Evolutionary conservation across 2,113 vertebrate species (phyloP), one percentile per base, ranked within the genome.

Genomic region (Hemiscyllium ocellatum): DNA sequence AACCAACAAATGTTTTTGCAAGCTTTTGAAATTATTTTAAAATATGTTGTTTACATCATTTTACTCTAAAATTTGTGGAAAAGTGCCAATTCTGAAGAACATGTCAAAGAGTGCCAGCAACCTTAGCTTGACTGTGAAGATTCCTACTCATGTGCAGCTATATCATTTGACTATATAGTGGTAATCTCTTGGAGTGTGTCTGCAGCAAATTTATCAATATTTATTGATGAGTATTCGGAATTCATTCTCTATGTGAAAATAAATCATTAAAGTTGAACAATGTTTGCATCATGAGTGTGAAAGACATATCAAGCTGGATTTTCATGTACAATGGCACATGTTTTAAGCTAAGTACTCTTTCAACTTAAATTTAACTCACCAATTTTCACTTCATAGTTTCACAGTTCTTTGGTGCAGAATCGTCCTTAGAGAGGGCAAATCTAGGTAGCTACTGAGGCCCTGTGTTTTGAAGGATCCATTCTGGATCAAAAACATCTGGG

Each of bases 41-140:
- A 76, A 29, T 15, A 90, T 61, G 33, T 47, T 72, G 69, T 95
- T 95, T 72, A 72, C 68, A 70, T 95, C n/a, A 61, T 94, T 95
- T 95, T 95, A 72, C 29, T 72, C 72, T 95, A 70, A 72, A 24
- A 33, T 72, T 70, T 66, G 37, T 95, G 68, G 50, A 72, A 70
- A 95, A 72, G 69, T 95, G 94, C 94, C 66, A 95, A 70, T 95
- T 70, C 26, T 52, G 22, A 66, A 93, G 56, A 68, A 93, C 61
- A 0, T 93, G 33, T 95, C 24, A 72, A 76, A 70, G 68, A 42
- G 24, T 72, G 68, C 68, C 93, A 94, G 66, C 68, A 94, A 94
- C 19, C 68, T 95, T 70, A 33, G 68, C 37, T 69, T 10, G 47
- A 95, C 68, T 72, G 68, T 94, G 93, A 94, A 42, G 66, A 94